Base-by-base conservation (phyloP, 2,797 vertebrate species). In the Hyperoplus lanceolatus region DNA sequence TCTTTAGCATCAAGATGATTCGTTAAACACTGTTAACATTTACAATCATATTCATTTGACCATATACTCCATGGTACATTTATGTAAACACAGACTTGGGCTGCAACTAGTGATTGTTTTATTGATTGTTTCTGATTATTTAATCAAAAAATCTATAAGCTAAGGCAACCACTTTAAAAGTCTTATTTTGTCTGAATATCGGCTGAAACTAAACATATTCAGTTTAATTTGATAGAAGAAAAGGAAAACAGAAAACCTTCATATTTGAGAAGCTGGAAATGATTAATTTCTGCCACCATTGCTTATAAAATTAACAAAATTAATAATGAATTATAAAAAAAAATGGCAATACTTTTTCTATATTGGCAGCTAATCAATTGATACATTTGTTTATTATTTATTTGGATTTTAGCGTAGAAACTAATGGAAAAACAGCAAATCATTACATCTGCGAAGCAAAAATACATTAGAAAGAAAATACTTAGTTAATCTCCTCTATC, bases 1-100 rank as follows among this genome's bases (percentile, higher is more conserved):
- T 42, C 46, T 82, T 73, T 65, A 79, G n/a, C 48, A 9, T 60
- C 63, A 72, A 83, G 69, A 72, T 8, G 3, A 39, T 5, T 16
- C 51, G n/a, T 36, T 57, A 68, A 58, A 51, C 51, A 69, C 55
- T 54, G 9, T 5, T 14, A 10, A 57, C 48, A 48, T 39, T 36
- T 51, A 41, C 4, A 59, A 0, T 56, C 21, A 72, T 49, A 75
- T 41, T 42, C 13, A 48, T 41, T 15, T 38, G 10, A 16, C 38
- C 29, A 49, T 2, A n/a, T 5, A 13, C 6, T 39, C 8, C 8
- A 11, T n/a, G 4, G 18, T 8, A 36, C 8, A 1, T 8, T 9
- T 13, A 21, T 43, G 9, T 15, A 8, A 18, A 48, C 0, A 29
- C n/a, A 15, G 56, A 29, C 5, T 10, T 36, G 4, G 0, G 73